phyloP scores from a whole-genome alignment of 23 tunicate species.

The Corella eumyota region DNA sequence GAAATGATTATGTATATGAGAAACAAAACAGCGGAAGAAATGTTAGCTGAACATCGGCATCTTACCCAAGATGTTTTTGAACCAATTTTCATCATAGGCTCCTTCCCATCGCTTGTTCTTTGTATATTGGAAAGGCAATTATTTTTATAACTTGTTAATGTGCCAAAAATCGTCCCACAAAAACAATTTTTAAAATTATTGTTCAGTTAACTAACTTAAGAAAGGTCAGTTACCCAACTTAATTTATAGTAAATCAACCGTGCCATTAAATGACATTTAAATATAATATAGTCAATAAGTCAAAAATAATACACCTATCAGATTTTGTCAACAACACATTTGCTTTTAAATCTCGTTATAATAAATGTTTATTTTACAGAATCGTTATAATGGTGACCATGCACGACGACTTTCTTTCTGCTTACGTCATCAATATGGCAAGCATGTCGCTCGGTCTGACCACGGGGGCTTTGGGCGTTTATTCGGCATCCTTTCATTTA shows the following conservation, averaged over 20 bases:
- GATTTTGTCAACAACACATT: no score
- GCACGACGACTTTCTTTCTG: conserved; percentile 77
- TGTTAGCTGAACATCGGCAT: conserved; percentile 47
- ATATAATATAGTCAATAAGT: no score
- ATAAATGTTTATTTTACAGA: no score
- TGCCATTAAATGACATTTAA: no score
- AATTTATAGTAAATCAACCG: no score
- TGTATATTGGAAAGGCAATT: conserved; percentile 73
- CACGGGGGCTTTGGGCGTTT: conserved; percentile 62
- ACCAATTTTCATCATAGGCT: conserved; percentile 79
- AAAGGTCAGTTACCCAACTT: no score
- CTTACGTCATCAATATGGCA: conserved; percentile 62
- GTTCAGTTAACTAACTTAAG: no score
- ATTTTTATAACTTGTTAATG: neutral
- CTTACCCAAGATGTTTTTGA: conserved; percentile 66
- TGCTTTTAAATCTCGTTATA: no score
- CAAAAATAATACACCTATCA: no score
- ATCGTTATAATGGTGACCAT: conserved; percentile 59
- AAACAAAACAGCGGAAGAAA: conserved; percentile 21
- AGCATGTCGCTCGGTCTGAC: conserved; percentile 69
- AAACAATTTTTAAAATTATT: no score
- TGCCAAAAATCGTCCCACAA: no score
- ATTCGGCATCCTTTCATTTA: conserved; percentile 54
- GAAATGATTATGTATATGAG: no score
- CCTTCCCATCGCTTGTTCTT: conserved; percentile 71